A percentile compares a stretch with the other conserved stretches of the same genome.
Evolutionary conservation across 2,888 invertebrate genomes (phyloP).

Genomic region (Metalampra italica): DNA sequence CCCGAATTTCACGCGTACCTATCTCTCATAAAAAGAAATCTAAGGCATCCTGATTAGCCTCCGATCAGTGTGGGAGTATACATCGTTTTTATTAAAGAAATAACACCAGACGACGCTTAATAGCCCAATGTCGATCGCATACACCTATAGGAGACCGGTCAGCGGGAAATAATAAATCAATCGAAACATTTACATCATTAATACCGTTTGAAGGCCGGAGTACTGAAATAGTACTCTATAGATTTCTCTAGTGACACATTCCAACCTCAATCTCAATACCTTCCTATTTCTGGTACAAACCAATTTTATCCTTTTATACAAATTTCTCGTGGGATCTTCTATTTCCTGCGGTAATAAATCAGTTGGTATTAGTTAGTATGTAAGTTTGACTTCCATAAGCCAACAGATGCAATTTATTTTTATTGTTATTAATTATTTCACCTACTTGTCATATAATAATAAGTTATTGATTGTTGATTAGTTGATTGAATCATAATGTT

Average conservation of each 20-base stretch:
- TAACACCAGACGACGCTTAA: neutral
- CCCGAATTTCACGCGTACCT: neutral
- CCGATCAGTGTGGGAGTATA: neutral
- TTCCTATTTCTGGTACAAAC: neutral
- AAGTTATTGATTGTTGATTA: too few species aligned
- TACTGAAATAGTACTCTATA: neutral
- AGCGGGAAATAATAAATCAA: constrained; percentile 34
- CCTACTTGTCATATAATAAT: too few species aligned
- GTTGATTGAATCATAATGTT: too few species aligned
- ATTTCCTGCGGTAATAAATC: too few species aligned
- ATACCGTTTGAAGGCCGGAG: constrained; percentile 28
- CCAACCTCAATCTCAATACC: neutral
- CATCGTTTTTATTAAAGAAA: neutral
- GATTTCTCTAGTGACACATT: neutral
- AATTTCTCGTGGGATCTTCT: too few species aligned
- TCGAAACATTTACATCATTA: constrained; percentile 34
- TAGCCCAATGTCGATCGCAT: neutral
- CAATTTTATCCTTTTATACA: too few species aligned
- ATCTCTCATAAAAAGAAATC: neutral
- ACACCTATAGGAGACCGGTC: neutral
- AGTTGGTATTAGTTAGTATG: too few species aligned
- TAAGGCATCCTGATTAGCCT: neutral
- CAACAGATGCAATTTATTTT: too few species aligned
- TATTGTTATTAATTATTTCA: too few species aligned
- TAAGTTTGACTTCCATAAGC: too few species aligned